Percentiles rank a stretch among this genome's conserved stretches.
phyloP scores from a whole-genome alignment of 2,113 vertebrate genomes.

The Cyprinodon variegatus region DNA sequence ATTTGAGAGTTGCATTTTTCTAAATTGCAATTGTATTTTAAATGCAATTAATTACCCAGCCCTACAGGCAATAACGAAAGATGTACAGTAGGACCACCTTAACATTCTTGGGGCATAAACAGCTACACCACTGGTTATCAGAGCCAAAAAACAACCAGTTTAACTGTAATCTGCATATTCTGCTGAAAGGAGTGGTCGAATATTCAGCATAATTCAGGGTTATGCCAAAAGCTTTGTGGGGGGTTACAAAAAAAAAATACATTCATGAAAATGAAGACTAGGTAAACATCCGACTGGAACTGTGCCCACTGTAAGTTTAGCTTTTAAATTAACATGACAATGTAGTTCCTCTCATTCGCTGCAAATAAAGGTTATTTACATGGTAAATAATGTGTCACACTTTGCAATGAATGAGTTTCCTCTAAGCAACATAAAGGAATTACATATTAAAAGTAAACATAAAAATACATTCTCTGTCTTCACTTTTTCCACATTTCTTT shows the following conservation, averaged over 20 bases:
- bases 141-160: not conserved
- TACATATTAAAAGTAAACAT: slow-evolving; percentile 17
- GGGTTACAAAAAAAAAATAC: not conserved
- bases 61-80: too few relatives aligned
- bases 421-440: slow-evolving; percentile 16
- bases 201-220: not conserved
- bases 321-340: not conserved
- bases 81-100: too few relatives aligned
- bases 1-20: too few relatives aligned
- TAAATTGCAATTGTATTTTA: too few relatives aligned
- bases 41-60: too few relatives aligned
- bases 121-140: too few relatives aligned
- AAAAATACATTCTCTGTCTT: not conserved
- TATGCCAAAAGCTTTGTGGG: not conserved
- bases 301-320: too few relatives aligned
- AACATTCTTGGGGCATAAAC: too few relatives aligned
- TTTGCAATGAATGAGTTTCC: slow-evolving; percentile 28
- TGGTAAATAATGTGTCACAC: slow-evolving; percentile 54
- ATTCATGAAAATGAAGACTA: not conserved
- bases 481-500: not conserved
- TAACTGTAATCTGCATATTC: not conserved
- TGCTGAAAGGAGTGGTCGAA: not conserved
- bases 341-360: slow-evolving; percentile 22
- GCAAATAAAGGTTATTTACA: slow-evolving; percentile 55
- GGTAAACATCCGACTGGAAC: not conserved